phyloP scores from a whole-genome alignment of 1,140 invertebrate species.

The Atta texana region DNA sequence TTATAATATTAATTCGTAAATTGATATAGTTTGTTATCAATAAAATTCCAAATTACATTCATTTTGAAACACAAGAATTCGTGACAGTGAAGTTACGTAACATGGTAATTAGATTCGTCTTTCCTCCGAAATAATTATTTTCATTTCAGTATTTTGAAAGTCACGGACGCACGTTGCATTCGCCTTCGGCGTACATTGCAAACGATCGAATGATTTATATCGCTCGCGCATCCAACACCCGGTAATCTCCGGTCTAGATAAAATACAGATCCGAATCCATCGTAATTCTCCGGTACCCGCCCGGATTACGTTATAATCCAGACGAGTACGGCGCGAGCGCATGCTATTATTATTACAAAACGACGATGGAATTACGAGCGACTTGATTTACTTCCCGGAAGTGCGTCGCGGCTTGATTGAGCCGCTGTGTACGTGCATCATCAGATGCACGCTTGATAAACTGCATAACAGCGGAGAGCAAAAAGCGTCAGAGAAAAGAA shows the following conservation, averaged over 20 bases:
- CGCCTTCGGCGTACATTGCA: slow-evolving; percentile 40
- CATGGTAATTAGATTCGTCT: not conserved
- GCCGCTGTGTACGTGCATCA: slow-evolving; percentile 51
- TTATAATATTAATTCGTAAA: not conserved
- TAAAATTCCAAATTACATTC: not conserved
- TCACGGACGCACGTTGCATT: slow-evolving; percentile 19
- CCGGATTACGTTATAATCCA: slow-evolving; percentile 72
- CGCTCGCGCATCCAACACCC: slow-evolving; percentile 44
- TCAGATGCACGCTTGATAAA: slow-evolving; percentile 75
- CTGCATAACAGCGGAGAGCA: slow-evolving; percentile 70
- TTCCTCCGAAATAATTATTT: not conserved
- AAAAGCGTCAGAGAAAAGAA: slow-evolving; percentile 58
- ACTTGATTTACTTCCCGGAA: slow-evolving; percentile 76
- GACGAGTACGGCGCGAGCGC: slow-evolving; percentile 42
- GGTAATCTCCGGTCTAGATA: slow-evolving; percentile 74
- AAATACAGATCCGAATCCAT: slow-evolving; percentile 74
- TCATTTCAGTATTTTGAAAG: slow-evolving; percentile 9
- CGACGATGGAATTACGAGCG: slow-evolving; percentile 69
- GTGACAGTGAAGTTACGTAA: not conserved
- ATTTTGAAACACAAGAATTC: not conserved
- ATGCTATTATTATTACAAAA: slow-evolving; percentile 70
- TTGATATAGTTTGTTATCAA: not conserved
- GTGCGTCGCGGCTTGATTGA: slow-evolving; percentile 70
- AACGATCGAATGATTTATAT: slow-evolving; percentile 55
- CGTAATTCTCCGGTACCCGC: slow-evolving; percentile 67